These are phyloP conservation scores for Andrena chrysosceles DNA, from an alignment of 2,888 invertebrate genomes.

Conservation along the genomic window DNA sequence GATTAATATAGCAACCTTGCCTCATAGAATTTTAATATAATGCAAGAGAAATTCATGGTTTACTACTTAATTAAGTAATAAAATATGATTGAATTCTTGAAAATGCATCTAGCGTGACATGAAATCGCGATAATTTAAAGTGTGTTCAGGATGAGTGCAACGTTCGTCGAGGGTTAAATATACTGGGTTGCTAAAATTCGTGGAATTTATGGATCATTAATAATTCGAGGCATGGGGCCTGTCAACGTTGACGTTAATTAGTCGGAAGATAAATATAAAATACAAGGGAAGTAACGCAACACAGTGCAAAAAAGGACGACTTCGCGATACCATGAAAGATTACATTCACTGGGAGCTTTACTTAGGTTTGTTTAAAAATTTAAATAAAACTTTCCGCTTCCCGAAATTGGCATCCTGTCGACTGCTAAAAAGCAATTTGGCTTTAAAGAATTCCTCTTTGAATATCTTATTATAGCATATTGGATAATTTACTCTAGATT, in stretches of 20 bases:
- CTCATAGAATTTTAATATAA: background rate
- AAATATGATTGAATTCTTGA: background rate
- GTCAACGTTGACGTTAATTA: conserved; percentile 40
- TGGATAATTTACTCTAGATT: too few species aligned
- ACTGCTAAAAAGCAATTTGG: too few species aligned
- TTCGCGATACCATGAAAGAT: background rate
- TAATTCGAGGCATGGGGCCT: conserved; percentile 22
- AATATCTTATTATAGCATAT: too few species aligned
- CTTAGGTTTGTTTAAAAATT: too few species aligned
- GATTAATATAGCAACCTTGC: too few species aligned
- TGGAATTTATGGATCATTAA: conserved; percentile 44
- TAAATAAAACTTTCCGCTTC: too few species aligned
- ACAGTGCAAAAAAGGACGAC: background rate
- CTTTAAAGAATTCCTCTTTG: too few species aligned
- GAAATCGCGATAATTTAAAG: background rate
- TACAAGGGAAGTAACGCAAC: conserved; percentile 6
- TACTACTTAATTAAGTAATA: background rate
- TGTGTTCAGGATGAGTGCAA: background rate
- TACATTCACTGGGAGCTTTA: too few species aligned
- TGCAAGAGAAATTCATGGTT: background rate
- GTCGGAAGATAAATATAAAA: conserved; percentile 27
- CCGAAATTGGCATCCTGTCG: too few species aligned
- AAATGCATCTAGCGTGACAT: background rate
- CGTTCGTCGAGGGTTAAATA: conserved; percentile 16
- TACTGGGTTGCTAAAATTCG: conserved; percentile 19